phyloP scores from a whole-genome alignment of 2,113 vertebrate genomes.

The Eleginops maclovinus region DNA sequence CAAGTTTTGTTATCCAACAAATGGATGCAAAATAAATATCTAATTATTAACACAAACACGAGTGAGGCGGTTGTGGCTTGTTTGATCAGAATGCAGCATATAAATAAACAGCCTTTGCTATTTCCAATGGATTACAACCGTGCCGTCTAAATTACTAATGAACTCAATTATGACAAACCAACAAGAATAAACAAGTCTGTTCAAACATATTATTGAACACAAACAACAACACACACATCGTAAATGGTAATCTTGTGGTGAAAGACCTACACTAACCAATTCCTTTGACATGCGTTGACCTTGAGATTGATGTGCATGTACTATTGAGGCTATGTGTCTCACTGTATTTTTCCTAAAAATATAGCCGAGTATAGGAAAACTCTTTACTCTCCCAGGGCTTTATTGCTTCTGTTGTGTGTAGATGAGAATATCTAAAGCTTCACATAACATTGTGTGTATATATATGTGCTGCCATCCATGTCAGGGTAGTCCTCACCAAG shows the following conservation, averaged over 20 bases:
- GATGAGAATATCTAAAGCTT: conserved; percentile 42
- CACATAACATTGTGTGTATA: conserved; percentile 37
- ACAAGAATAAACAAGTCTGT: conserved; percentile 57
- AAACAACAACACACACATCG: conserved; percentile 2
- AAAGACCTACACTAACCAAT: conserved; percentile 22
- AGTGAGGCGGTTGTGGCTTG: conserved; percentile 16
- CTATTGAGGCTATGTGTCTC: not conserved
- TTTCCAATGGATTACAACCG: conserved; percentile 45
- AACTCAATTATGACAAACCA: conserved; percentile 43
- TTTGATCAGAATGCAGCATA: conserved; percentile 59
- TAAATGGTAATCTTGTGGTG: conserved; percentile 24
- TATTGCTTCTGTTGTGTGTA: not conserved
- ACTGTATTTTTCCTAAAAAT: not conserved
- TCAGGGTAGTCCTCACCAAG: conserved; percentile 30
- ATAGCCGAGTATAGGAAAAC: conserved; percentile 44
- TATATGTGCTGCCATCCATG: conserved; percentile 29
- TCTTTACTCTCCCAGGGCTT: conserved; percentile 12
- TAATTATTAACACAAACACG: conserved; percentile 47
- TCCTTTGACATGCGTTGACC: conserved; percentile 40
- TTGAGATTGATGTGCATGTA: conserved; percentile 26
- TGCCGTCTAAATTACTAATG: conserved; percentile 59
- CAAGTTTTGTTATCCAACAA: conserved; percentile 5
- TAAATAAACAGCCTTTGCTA: conserved; percentile 40
- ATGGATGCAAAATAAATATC: conserved; percentile 26
- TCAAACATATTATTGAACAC: conserved; percentile 50